These are phyloP conservation scores for Drosophila emarginata DNA, from an alignment of 2,888 invertebrate genomes.

Conservation along the genomic window DNA sequence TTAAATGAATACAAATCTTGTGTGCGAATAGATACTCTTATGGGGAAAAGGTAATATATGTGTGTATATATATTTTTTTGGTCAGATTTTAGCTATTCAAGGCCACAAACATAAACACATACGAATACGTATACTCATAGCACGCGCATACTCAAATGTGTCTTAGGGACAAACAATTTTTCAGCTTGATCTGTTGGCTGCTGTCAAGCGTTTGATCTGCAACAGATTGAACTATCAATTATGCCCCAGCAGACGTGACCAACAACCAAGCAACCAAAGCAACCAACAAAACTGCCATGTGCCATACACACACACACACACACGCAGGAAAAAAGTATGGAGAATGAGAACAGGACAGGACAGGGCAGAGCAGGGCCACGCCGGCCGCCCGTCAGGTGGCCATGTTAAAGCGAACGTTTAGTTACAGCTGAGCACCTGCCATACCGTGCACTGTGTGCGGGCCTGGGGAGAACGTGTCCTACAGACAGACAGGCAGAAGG, in stretches of 20 bases:
- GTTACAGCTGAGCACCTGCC: conserved; percentile 75
- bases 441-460: conserved; percentile 47
- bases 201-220: conserved; percentile 77
- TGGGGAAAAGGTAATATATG: conserved; percentile 3
- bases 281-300: conserved; percentile 38
- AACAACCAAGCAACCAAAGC: conserved; percentile 41
- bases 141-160: conserved; percentile 21
- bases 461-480: conserved; percentile 58
- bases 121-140: not conserved
- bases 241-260: conserved; percentile 69
- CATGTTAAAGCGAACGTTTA: conserved; percentile 68
- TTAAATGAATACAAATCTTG: conserved; percentile 3
- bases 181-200: conserved; percentile 77
- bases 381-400: conserved; percentile 45
- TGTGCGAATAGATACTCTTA: not conserved
- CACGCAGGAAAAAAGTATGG: not conserved
- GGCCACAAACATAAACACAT: not conserved
- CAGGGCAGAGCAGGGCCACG: not conserved
- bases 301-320: conserved; percentile 30
- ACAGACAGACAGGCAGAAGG: conserved; percentile 13
- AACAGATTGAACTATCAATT: conserved; percentile 78
- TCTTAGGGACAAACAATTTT: conserved; percentile 58
- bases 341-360: not conserved
- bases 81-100: conserved; percentile 2
- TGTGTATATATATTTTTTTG: not conserved